Evolutionary conservation across 2,797 vertebrate genomes (phyloP).

Genomic region (Emys orbicularis): DNA sequence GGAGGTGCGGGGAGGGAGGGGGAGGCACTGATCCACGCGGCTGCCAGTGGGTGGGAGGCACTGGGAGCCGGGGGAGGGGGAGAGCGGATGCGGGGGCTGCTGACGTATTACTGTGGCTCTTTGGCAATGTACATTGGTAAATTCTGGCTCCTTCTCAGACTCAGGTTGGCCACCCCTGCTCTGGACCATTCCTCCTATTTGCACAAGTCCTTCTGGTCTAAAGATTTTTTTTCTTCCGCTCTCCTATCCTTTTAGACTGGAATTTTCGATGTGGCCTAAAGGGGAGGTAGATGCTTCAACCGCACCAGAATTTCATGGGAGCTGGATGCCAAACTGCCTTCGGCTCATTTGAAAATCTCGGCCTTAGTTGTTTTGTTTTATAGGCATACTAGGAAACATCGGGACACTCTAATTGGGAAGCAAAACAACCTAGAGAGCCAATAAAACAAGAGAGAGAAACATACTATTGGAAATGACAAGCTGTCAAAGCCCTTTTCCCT

Average conservation of each 20-base stretch:
- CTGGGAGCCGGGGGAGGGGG: too few species aligned
- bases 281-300: background rate
- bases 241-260: background rate
- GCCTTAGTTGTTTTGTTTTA: background rate
- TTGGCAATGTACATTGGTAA: too few species aligned
- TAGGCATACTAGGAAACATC: background rate
- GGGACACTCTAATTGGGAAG: background rate
- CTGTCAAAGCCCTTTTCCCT: background rate
- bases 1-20: too few species aligned
- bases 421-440: background rate
- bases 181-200: rapidly evolving
- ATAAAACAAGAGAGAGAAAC: background rate
- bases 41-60: too few species aligned
- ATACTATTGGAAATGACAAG: background rate
- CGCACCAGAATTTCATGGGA: too few species aligned
- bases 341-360: background rate
- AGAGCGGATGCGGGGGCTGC: too few species aligned
- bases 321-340: background rate
- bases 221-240: background rate
- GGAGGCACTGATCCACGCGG: too few species aligned
- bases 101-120: too few species aligned
- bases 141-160: too few species aligned
- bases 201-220: background rate
- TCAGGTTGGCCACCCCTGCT: too few species aligned
- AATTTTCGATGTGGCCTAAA: rapidly evolving